Conservation (phyloP, 2,113 vertebrate species). For the Eulemur macaco region DNA sequence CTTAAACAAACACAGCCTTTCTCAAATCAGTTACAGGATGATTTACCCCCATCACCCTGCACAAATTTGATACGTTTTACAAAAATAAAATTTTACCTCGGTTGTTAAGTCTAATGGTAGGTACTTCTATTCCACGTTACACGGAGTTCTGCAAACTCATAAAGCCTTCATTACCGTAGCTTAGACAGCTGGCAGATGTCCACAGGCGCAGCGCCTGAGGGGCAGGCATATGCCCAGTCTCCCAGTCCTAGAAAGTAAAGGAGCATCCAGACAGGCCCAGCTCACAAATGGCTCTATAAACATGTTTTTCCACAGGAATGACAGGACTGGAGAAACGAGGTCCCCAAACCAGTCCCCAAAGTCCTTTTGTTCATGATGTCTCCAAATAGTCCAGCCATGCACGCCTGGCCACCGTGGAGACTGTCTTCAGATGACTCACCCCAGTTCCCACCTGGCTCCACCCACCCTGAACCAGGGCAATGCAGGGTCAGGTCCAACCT, state of each 20-base stretch:
- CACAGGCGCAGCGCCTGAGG: not conserved
- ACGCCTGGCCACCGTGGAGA: not conserved
- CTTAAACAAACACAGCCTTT: not conserved
- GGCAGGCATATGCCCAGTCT: not conserved
- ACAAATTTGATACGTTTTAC: not conserved
- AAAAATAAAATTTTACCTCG: not conserved
- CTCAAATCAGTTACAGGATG: not conserved
- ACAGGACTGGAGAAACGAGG: not conserved
- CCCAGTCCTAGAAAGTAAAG: not conserved
- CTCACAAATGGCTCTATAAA: not conserved
- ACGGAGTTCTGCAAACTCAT: not conserved
- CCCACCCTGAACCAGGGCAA: too few relatives aligned
- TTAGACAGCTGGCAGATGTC: not conserved
- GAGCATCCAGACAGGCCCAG: not conserved
- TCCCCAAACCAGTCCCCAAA: not conserved
- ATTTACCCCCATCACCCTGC: not conserved
- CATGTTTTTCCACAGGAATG: not conserved
- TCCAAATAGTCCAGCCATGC: not conserved
- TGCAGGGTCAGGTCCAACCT: fast-evolving
- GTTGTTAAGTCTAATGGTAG: not conserved
- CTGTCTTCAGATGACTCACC: not conserved
- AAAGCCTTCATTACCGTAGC: not conserved
- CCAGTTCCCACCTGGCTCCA: too few relatives aligned
- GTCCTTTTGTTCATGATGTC: not conserved
- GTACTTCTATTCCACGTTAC: not conserved